Evolutionary conservation across 2,888 invertebrate genomes (phyloP), one percentile per base, ranked within the genome.

Genomic region (Diarsia mendica): DNA sequence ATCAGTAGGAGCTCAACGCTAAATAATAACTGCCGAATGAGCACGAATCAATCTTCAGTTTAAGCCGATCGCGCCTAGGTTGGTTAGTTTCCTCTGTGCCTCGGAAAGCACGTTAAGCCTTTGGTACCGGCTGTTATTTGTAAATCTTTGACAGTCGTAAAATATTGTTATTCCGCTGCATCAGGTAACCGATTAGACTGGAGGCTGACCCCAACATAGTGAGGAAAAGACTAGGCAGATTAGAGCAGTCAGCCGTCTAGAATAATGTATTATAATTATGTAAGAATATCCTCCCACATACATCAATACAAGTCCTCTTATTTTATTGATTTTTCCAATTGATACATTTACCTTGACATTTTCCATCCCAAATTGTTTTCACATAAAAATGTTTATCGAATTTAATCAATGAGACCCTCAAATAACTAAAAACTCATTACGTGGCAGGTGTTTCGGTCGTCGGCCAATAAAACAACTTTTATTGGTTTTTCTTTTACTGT

Each of bases 401-500:
- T 87, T 87, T 84, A 77, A 82, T 87, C 89, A 87, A 87, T 89
- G 81, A 87, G 79, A 70, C 74, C 72, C 78, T 79, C 80, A 86
- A 90, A 92, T 92, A 92, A 92, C 90, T 92, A 89, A 91, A 92
- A 92, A 90, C 91, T 94, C 91, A 93, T 94, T 93, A 93, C 88
- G 91, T 90, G 90, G 91, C 95, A 95, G 94, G 94, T 95, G 94
- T 91, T 92, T 91, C 89, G 86, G 86, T 85, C 86, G 89, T 84
- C 89, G 85, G 86, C 89, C 90, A 91, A 92, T 94, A 93, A 94
- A 94, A 92, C 91, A 92, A 93, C 90, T 93, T 94, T 94, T 94
- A 94, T 94, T 92, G 91, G 89, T 92, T 92, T 93, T 90, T 88
- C 90, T 92, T 94, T 94, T 91, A 92, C 90, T 89, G 89, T 90